Base-by-base conservation (phyloP, 1,140 invertebrate genomes). In the Lepidostoma basale region DNA sequence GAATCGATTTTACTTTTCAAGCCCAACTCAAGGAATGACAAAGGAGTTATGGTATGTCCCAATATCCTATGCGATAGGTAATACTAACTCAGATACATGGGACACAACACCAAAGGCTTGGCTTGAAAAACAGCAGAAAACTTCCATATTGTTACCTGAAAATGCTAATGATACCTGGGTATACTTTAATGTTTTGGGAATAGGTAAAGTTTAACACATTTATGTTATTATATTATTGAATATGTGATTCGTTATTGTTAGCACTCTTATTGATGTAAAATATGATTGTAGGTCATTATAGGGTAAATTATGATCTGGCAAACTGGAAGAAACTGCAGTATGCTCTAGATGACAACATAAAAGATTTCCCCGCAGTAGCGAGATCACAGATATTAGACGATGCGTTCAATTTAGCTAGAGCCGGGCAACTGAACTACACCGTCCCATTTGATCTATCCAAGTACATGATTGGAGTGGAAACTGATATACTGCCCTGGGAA, bases 381-480 rank as follows among this genome's bases (percentile, higher is more conserved):
- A 84, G 91, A 40, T 93, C 92, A 0, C 90, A 93, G 74, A 76
- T 96, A 0, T 85, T 97, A 8, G 91, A 95, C 73, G 94, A 97
- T 79, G 85, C 92, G 0, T 88, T 95, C 74, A 89, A 90, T 75
- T 79, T 96, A 42, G 90, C 89, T 0, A 85, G 88, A 70, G 81
- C 84, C 14, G 86, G 86, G 0, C 73, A 84, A 12, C 64, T 89
- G n/a, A 81, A 84, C 73, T 89, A 89, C 72, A 80, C 77, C 20
- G 77, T 85, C 5, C 85, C 89, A 0, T 80, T 92, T 10, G 79
- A 84, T 3, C 76, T 90, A 3, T 85, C 87, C 12, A 83, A 82
- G 25, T 91, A 89, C 76, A 79, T 91, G 14, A 81, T 80, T 9
- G 76, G 81, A 6, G 81, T 82, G 1, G 88, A 90, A 69, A 78